Evolutionary conservation across 1,140 invertebrate genomes (phyloP).

Genomic region (Matsumurasca onukii): DNA sequence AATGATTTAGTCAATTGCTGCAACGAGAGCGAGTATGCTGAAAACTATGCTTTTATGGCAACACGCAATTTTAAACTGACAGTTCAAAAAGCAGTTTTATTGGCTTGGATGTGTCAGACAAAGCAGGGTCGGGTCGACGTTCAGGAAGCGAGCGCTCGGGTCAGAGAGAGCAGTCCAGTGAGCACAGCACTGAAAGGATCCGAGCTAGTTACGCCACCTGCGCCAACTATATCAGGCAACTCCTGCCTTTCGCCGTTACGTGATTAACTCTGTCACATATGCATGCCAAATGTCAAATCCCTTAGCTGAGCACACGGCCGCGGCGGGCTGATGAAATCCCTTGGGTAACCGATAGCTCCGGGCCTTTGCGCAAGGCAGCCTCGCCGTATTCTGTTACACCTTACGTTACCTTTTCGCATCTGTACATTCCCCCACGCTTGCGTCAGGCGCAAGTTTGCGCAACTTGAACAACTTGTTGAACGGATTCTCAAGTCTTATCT

Average conservation of each 20-base stretch:
- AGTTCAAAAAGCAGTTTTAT: no score
- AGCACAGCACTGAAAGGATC: neutral
- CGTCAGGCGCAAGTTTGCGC: no score
- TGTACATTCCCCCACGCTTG: neutral
- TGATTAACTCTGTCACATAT: conserved; percentile 29
- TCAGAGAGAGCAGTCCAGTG: no score
- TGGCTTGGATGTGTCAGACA: no score
- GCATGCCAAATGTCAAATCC: conserved; percentile 31
- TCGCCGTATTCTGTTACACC: neutral
- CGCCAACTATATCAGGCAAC: conserved; percentile 27
- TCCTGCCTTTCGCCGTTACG: conserved; percentile 21
- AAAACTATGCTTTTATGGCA: no score
- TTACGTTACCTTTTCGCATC: conserved; percentile 4
- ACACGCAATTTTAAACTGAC: no score
- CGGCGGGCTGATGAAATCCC: conserved; percentile 19
- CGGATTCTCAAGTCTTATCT: no score
- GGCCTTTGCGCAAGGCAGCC: conserved; percentile 22
- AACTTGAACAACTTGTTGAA: no score
- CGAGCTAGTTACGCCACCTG: neutral
- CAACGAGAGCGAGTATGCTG: no score
- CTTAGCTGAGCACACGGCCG: neutral
- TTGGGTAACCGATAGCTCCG: conserved; percentile 22
- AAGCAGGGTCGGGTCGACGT: no score
- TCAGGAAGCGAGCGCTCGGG: no score
- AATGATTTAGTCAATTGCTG: no score